Base-by-base conservation (phyloP, 2,888 invertebrate species). In the Eudemis profundana region DNA sequence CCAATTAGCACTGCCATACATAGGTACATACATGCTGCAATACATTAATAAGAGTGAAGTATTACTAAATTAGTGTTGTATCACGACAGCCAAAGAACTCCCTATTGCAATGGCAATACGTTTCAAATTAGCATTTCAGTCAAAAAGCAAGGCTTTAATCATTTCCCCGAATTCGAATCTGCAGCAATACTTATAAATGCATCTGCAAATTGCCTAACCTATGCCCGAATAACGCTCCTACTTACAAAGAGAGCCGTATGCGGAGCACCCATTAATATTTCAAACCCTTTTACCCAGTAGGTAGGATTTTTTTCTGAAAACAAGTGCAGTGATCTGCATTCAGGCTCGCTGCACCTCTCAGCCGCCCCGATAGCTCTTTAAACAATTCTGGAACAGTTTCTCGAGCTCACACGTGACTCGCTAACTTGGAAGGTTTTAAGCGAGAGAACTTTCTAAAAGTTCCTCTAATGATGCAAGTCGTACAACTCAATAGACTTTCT, bases 301-400 rank as follows among this genome's bases (percentile, higher is more conserved):
- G n/a, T 27, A 54, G 19, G 56, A 56, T n/a, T 36, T 46, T 57
- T 46, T 36, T 19, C 21, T 7, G 15, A 14, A 46, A 53, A 60
- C 14, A 53, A 46, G 33, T 23, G 59, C 56, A 59, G 69, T 72
- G 73, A 75, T 77, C 72, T 74, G 72, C 74, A 77, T 75, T 75
- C 74, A 74, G 64, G 57, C 69, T 50, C 65, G 36, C 59, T 68
- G 69, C 70, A 71, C 73, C 76, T 76, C 69, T 69, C 69, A 73
- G 68, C 66, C 70, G 66, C 70, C 70, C 77, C 76, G 74, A 79
- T 72, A 73, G 74, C 75, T 76, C 77, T 78, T 79, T 75, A 73
- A 76, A 74, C 75, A 75, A 76, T 74, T 72, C 74, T 69, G 70
- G 69, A 73, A 74, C 69, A 70, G 74, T 72, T 33, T 73, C 74